Evolutionary conservation across 2,797 vertebrate genomes (phyloP).

Genomic region (Numenius phaeopus): DNA sequence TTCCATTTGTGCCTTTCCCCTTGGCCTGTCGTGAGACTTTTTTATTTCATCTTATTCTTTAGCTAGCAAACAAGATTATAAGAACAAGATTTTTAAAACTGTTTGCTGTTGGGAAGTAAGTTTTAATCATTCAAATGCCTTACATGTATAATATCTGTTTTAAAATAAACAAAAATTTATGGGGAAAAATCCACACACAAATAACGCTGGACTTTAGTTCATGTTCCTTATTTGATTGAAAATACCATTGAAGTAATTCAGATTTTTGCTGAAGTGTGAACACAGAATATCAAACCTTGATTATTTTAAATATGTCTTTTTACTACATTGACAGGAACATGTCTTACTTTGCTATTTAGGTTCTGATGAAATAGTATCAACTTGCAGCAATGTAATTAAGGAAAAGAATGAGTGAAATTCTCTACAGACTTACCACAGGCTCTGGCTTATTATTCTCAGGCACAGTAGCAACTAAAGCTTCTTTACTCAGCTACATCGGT

Average conservation of each 20-base stretch:
- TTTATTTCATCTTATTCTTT: conserved; percentile 2
- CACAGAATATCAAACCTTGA: neutral
- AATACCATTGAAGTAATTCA: neutral
- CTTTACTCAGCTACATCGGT: neutral
- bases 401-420: neutral
- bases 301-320: neutral
- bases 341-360: conserved; percentile 37
- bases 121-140: conserved; percentile 21
- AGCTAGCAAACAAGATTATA: neutral
- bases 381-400: conserved; percentile 5
- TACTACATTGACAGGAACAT: neutral
- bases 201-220: neutral
- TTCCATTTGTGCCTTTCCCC: conserved; percentile 31
- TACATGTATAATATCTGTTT: neutral
- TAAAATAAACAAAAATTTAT: neutral
- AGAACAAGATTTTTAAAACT: conserved; percentile 6
- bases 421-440: neutral
- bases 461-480: neutral
- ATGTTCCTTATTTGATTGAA: conserved; percentile 1
- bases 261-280: conserved; percentile 14
- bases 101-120: neutral
- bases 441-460: neutral
- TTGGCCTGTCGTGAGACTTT: neutral
- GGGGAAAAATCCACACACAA: neutral
- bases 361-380: conserved; percentile 20